A percentile compares a stretch with the other conserved stretches of the same genome.
Conservation (phyloP, 1,140 invertebrate species). For the Drosophila tani region DNA sequence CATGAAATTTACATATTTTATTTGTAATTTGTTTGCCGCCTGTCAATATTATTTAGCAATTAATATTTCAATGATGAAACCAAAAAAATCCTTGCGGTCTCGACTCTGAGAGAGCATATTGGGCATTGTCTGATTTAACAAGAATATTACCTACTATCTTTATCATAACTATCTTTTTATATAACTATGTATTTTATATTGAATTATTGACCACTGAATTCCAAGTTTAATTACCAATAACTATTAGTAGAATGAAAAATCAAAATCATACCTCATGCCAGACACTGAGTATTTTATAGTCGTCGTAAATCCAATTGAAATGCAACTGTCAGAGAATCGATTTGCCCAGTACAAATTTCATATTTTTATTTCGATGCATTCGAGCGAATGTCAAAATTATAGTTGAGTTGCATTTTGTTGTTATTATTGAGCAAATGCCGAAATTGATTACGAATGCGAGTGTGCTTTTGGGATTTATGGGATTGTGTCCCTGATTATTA, state of each 20-base stretch:
- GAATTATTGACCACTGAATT: not conserved
- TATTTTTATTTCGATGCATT: slow-evolving; percentile 17
- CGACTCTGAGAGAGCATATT: not conserved
- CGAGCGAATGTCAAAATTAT: slow-evolving; percentile 25
- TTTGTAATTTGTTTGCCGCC: slow-evolving; percentile 65
- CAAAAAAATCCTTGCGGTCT: not conserved
- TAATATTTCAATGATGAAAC: slow-evolving; percentile 66
- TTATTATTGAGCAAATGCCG: slow-evolving; percentile 25
- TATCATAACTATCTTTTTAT: not conserved
- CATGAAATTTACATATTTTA: slow-evolving; percentile 59
- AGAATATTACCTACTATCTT: not conserved
- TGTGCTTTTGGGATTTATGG: slow-evolving; percentile 45
- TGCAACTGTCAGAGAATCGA: not conserved
- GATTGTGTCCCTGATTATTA: slow-evolving; percentile 25
- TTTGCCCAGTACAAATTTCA: slow-evolving; percentile 7
- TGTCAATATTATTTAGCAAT: slow-evolving; percentile 80
- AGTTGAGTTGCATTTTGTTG: slow-evolving; percentile 39
- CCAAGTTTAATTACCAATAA: slow-evolving; percentile 9
- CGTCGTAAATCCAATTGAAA: not conserved
- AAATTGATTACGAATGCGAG: slow-evolving; percentile 51
- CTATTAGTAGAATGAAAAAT: not conserved
- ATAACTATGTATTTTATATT: too few relatives aligned
- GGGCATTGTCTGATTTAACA: not conserved
- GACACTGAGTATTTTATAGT: slow-evolving; percentile 10
- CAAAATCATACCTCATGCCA: not conserved